Percentiles rank a stretch among this genome's conserved stretches.
phyloP scores from a whole-genome alignment of 2,888 invertebrate genomes.

The Drymonia ruficornis region DNA sequence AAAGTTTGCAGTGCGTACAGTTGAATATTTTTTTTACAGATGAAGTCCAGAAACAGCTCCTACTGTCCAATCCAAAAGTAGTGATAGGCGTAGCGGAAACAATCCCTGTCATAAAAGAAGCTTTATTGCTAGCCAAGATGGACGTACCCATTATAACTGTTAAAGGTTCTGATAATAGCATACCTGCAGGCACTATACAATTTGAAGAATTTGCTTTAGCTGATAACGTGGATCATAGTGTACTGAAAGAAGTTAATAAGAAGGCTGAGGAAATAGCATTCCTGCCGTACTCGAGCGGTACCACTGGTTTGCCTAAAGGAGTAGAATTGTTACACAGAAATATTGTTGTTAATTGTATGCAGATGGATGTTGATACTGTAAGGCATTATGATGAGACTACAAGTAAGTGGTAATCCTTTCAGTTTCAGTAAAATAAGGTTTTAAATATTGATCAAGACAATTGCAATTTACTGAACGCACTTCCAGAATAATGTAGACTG shows the following conservation, averaged over 20 bases:
- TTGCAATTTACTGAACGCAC: too few relatives aligned
- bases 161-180: slow-evolving; percentile 24
- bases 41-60: slow-evolving; percentile 88
- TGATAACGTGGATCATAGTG: slow-evolving; percentile 73
- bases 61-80: slow-evolving; percentile 84
- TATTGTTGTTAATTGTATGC: slow-evolving; percentile 73
- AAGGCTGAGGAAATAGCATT: slow-evolving; percentile 84
- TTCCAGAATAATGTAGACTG: too few relatives aligned
- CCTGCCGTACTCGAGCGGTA: slow-evolving; percentile 93
- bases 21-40: slow-evolving; percentile 76
- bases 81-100: slow-evolving; percentile 84
- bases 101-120: slow-evolving; percentile 72
- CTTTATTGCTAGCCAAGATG: slow-evolving; percentile 69
- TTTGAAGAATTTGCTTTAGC: slow-evolving; percentile 84
- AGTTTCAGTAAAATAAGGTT: too few relatives aligned
- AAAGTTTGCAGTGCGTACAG: too few relatives aligned
- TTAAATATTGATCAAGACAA: too few relatives aligned
- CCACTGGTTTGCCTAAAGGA: slow-evolving; percentile 92
- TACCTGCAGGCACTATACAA: slow-evolving; percentile 83
- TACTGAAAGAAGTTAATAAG: slow-evolving; percentile 64
- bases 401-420: slow-evolving; percentile 41
- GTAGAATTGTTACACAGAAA: slow-evolving; percentile 87
- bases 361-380: slow-evolving; percentile 51
- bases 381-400: slow-evolving; percentile 59
- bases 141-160: slow-evolving; percentile 78